Evolutionary conservation across 2,797 vertebrate species (phyloP), one percentile per base, ranked within the genome.

Genomic region (Mallotus villosus): DNA sequence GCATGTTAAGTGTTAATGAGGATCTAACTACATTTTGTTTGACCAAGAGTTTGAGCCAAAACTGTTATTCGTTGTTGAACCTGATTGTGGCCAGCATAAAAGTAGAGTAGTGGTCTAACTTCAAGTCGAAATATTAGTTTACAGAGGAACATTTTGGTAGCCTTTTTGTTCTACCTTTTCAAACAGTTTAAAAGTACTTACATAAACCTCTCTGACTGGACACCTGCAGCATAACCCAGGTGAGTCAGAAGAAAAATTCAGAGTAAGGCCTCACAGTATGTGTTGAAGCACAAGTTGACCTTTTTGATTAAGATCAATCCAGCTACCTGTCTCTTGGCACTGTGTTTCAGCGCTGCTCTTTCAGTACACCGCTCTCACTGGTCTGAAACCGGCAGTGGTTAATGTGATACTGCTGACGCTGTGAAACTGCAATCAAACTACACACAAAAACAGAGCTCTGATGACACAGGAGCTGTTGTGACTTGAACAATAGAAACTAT

Each of bases 371-470:
- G 76, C 69, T 67, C 75, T 77, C 71, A 77, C 74, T 72, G 76
- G 78, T 85, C 77, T 80, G 73, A 85, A 85, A 77, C 83, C 84
- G 80, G 74, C 83, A 71, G 81, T 74, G 73, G 79, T 86, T 86
- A 70, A 73, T 81, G 80, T 75, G 74, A 88, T 88, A 88, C 82
- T 90, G 91, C 88, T 91, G 90, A 92, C 89, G 87, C 84, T 76
- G 89, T 84, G 79, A 84, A 90, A 90, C 78, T 67, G 82, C 86
- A 87, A 85, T 85, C 83, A 83, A 81, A 86, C 78, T 72, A 70
- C 81, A 89, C 87, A 89, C 89, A 88, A 70, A 70, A 84, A 84
- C 29, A 29, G 77, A 27, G 81, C 79, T 84, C 71, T 77, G 63
- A 81, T 85, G 85, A 88, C 80, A 77, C 82, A 76, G 75, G 60